Evolutionary conservation across 2,888 invertebrate species (phyloP), one percentile per base, ranked within the genome.

Genomic region (Meteorus cinctellus): DNA sequence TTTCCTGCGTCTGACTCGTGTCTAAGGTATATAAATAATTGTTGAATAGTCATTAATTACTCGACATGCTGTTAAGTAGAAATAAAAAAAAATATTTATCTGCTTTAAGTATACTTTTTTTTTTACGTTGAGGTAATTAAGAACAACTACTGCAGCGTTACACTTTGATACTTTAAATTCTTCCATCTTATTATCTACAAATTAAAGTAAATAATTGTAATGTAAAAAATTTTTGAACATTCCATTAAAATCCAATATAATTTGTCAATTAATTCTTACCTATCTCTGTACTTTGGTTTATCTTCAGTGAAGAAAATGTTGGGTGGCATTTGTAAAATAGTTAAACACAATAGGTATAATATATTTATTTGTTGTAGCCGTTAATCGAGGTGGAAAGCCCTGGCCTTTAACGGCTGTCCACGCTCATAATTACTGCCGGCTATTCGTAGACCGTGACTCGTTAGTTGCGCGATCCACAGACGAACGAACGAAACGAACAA

Each of bases 401-500:
- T 82, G 80, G 80, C 82, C 83, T 79, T 81, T 82, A 83, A 84
- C 82, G 83, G 81, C 80, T 81, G 84, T 83, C 83, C 84, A 84
- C 77, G 80, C 62, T 73, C 65, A 83, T 86, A 86, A 87, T 87
- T 86, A 86, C 83, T 72, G 65, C 79, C 79, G 81, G 80, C 77
- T 83, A 82, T 84, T 83, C 83, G 82, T 83, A 82, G 84, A 86
- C 85, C 84, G 84, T 85, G 83, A 85, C 85, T 85, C 82, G 85
- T 86, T 85, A 84, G 84, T 81, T 82, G 81, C 79, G 81, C 81
- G 82, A 74, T 72, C 77, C 72, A 76, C 75, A 70, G 55, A 55
- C 55, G 19, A 19, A 55, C 19, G 19, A 55, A 55, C 55, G 55
- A 55, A 55, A 55, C 55, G 55, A 55, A 55, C 19, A 19, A 55